Evolutionary conservation across 2,888 invertebrate species (phyloP).

Genomic region (Hydrotaea cyrtoneurina): DNA sequence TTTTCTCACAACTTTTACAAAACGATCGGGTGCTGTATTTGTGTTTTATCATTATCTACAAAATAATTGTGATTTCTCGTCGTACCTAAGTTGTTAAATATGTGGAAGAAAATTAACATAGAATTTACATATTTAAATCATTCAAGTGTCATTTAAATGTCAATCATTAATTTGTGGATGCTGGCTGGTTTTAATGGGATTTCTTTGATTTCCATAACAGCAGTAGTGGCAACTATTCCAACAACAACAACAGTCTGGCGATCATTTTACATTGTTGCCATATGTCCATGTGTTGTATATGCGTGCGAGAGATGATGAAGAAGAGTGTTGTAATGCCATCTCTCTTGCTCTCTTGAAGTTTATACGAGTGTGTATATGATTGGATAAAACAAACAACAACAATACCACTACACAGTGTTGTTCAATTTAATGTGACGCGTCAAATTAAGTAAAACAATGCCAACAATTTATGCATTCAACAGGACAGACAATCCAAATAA

Average conservation of each 20-base stretch:
- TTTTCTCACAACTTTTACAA: conserved; percentile 36
- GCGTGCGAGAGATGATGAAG: conserved; percentile 20
- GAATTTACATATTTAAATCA: conserved; percentile 11
- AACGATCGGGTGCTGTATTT: conserved; percentile 34
- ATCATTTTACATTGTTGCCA: conserved; percentile 13
- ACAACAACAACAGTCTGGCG: background rate
- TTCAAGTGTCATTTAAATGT: conserved; percentile 42
- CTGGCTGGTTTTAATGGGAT: conserved; percentile 35
- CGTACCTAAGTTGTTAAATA: background rate
- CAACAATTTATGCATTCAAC: conserved; percentile 15
- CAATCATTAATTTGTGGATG: conserved; percentile 41
- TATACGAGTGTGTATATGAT: background rate
- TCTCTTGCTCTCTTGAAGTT: background rate
- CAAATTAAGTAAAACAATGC: conserved; percentile 37
- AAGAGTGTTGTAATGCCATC: background rate
- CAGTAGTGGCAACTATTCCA: conserved; percentile 3
- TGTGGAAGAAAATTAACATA: background rate
- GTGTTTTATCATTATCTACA: background rate
- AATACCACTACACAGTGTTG: background rate
- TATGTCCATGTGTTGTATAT: background rate
- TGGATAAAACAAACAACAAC: too few relatives aligned
- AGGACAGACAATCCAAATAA: too few relatives aligned
- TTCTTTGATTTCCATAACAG: conserved; percentile 38
- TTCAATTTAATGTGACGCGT: conserved; percentile 44
- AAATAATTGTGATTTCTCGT: conserved; percentile 6